These are phyloP conservation scores for Takifugu flavidus DNA, from an alignment of 2,113 vertebrate genomes.

Conservation along the genomic window DNA sequence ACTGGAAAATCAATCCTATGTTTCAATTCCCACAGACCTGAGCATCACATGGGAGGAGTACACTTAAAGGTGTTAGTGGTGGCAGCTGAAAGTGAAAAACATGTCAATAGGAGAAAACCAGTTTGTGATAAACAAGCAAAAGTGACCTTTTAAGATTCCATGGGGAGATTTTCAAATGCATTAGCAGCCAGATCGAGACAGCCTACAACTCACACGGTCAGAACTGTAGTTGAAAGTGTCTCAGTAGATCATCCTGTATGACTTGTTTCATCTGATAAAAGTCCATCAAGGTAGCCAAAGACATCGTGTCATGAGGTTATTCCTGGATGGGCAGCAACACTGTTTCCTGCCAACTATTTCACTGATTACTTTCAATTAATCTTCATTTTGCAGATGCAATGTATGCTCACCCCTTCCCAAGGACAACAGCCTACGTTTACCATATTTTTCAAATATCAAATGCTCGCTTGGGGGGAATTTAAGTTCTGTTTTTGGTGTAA, in stretches of 20 bases:
- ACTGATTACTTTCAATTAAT: conserved; percentile 18
- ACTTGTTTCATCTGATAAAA: not conserved
- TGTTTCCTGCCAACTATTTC: conserved; percentile 13
- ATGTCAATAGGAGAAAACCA: conserved; percentile 4
- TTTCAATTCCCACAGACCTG: not conserved
- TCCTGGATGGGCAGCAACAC: conserved; percentile 3
- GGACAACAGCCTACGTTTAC: not conserved
- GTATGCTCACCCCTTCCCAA: conserved; percentile 1
- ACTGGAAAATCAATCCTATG: not conserved
- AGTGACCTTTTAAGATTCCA: not conserved
- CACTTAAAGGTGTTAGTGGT: conserved; percentile 18
- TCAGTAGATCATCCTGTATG: not conserved
- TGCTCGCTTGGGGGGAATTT: not conserved
- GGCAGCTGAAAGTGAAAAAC: conserved; percentile 13
- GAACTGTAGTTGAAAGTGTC: not conserved
- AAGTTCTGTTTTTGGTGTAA: too few relatives aligned
- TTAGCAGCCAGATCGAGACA: too few relatives aligned
- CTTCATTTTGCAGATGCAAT: conserved; percentile 23
- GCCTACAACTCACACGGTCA: not conserved
- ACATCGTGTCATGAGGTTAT: not conserved
- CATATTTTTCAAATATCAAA: conserved; percentile 6
- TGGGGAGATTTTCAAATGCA: too few relatives aligned
- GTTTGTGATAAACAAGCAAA: not conserved
- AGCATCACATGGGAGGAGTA: conserved; percentile 9
- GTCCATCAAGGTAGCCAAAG: not conserved